These are phyloP conservation scores for Drosophila anomelani DNA, from an alignment of 2,888 invertebrate genomes.

Conservation along the genomic window DNA sequence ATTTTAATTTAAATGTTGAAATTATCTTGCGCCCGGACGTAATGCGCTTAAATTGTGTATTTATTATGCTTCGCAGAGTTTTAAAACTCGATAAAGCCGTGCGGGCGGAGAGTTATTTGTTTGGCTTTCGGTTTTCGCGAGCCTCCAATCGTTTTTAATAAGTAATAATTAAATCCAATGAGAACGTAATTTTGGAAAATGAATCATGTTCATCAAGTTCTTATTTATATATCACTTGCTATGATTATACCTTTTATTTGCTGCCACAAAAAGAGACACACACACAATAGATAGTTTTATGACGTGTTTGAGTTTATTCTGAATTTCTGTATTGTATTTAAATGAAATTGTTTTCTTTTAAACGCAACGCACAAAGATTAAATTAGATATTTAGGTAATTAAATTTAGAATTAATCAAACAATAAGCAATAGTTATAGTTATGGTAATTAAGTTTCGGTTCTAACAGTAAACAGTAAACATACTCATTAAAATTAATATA, in stretches of 20 bases:
- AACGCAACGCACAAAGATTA: slow-evolving; percentile 76
- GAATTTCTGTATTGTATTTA: slow-evolving; percentile 65
- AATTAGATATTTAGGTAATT: slow-evolving; percentile 61
- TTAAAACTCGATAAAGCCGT: slow-evolving; percentile 26
- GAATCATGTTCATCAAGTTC: slow-evolving; percentile 52
- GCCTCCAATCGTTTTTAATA: slow-evolving; percentile 26
- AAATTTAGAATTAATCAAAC: slow-evolving; percentile 74
- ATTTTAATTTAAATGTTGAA: slow-evolving; percentile 65
- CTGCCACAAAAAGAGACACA: slow-evolving; percentile 38
- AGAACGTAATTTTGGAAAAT: slow-evolving; percentile 47
- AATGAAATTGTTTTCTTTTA: slow-evolving; percentile 64
- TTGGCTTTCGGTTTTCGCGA: slow-evolving; percentile 18
- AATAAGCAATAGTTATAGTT: slow-evolving; percentile 76
- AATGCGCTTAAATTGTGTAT: slow-evolving; percentile 54
- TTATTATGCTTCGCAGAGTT: slow-evolving; percentile 42
- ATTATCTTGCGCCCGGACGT: slow-evolving; percentile 41
- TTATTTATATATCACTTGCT: slow-evolving; percentile 5
- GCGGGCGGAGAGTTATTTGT: slow-evolving; percentile 35
- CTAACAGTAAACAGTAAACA: slow-evolving; percentile 58
- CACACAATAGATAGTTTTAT: slow-evolving; percentile 33
- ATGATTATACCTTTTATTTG: background rate
- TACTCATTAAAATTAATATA: slow-evolving; percentile 54
- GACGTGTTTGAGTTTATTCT: slow-evolving; percentile 68
- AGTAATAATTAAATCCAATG: slow-evolving; percentile 18
- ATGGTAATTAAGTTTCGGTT: slow-evolving; percentile 61